phyloP scores from a whole-genome alignment of 2,797 vertebrate genomes.

The Galago senegalensis region DNA sequence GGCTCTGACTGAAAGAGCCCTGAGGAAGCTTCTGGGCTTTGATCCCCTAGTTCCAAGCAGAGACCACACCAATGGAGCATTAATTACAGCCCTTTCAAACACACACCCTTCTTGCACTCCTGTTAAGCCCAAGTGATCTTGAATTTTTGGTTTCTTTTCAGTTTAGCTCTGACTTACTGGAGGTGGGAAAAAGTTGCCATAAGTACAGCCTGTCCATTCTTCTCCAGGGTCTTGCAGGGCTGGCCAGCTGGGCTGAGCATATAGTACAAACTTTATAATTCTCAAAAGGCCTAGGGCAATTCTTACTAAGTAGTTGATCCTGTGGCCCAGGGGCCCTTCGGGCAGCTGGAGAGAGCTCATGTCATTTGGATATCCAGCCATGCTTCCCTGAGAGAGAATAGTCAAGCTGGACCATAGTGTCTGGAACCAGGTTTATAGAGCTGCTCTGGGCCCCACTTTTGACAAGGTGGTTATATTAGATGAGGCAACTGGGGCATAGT shows the following conservation, averaged over 20 bases:
- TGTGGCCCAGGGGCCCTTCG: neutral
- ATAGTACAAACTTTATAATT: neutral
- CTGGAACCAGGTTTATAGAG: neutral
- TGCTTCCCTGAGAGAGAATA: neutral
- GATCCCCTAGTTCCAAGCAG: neutral
- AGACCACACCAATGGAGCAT: neutral
- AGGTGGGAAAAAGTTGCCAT: neutral
- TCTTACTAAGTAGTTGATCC: neutral
- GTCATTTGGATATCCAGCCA: neutral
- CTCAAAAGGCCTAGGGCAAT: neutral
- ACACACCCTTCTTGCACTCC: neutral
- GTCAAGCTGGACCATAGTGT: neutral
- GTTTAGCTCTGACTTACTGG: neutral
- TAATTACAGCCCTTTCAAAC: neutral
- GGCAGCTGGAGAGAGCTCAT: neutral
- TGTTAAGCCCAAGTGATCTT: neutral
- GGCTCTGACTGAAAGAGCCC: neutral
- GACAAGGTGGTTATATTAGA: neutral
- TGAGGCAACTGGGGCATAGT: neutral
- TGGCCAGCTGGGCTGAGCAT: neutral
- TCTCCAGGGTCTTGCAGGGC: neutral
- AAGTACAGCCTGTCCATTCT: neutral
- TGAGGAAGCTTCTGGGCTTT: neutral
- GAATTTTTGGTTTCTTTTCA: slow-evolving; percentile 18
- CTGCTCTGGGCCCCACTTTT: neutral